These are phyloP conservation scores for Theocolax elegans DNA, from an alignment of 1,140 invertebrate genomes.

Conservation along the genomic window DNA sequence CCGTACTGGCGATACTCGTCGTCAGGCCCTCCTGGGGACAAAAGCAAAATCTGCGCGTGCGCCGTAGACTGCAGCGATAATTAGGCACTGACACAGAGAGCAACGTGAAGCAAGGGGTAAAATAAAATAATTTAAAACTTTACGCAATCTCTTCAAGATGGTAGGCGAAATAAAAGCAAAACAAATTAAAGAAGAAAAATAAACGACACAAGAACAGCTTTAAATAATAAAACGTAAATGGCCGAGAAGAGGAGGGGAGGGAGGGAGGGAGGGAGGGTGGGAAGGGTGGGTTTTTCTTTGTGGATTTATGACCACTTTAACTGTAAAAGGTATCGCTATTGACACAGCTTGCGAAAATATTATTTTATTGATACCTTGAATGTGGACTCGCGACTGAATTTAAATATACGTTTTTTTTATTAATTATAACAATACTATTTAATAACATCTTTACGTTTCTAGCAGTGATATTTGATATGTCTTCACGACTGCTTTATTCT, in stretches of 20 bases:
- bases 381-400: constrained; percentile 32
- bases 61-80: constrained; percentile 44
- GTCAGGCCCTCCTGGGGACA: constrained; percentile 44
- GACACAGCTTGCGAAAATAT: constrained; percentile 34
- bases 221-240: constrained; percentile 28
- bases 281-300: constrained; percentile 56
- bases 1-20: constrained; percentile 48
- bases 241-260: constrained; percentile 43
- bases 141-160: constrained; percentile 26
- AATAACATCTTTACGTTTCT: constrained; percentile 24
- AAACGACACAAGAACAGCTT: constrained; percentile 34
- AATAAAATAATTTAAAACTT: constrained; percentile 40
- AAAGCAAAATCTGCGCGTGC: constrained; percentile 41
- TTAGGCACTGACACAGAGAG: constrained; percentile 49
- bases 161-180: constrained; percentile 26
- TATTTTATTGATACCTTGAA: constrained; percentile 30
- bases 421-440: constrained; percentile 22
- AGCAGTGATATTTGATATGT: constrained; percentile 17
- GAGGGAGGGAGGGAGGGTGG: constrained; percentile 56
- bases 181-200: constrained; percentile 25
- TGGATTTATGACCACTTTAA: constrained; percentile 50
- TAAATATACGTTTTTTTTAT: constrained; percentile 38
- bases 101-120: constrained; percentile 49
- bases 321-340: constrained; percentile 54
- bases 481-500: not conserved